Percentiles rank a stretch among this genome's conserved stretches.
phyloP scores from a whole-genome alignment of 2,113 vertebrate species.

The Lethenteron reissneri region DNA sequence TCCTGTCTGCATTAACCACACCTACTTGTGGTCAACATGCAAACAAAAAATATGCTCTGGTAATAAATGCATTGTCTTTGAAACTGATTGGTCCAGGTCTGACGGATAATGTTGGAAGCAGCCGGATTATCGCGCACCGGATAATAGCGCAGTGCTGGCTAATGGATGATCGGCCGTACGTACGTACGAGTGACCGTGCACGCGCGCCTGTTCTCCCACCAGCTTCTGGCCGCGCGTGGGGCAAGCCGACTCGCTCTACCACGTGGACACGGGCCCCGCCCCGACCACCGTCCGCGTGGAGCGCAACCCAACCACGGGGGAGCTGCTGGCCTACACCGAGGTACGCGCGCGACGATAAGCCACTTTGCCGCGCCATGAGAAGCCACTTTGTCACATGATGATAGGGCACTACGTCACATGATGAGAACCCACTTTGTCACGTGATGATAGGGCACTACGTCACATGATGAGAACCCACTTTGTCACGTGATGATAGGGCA shows the following conservation, averaged over 20 bases:
- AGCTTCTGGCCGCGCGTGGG: slow-evolving; percentile 37
- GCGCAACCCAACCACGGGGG: slow-evolving; percentile 56
- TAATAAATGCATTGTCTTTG: no score
- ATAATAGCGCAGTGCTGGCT: neutral
- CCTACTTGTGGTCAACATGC: no score
- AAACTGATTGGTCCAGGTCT: no score
- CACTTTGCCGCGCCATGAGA: neutral
- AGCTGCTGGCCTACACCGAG: slow-evolving; percentile 55
- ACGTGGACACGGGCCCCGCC: slow-evolving; percentile 25
- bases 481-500: neutral
- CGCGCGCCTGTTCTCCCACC: slow-evolving; percentile 5
- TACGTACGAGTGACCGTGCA: neutral
- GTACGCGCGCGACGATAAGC: slow-evolving; percentile 19
- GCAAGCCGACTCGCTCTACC: slow-evolving; percentile 32
- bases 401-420: neutral
- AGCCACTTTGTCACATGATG: neutral
- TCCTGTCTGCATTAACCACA: no score
- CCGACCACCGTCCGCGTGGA: slow-evolving; percentile 48
- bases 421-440: neutral
- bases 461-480: neutral
- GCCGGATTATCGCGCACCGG: neutral
- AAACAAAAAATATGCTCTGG: no score
- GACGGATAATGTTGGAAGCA: no score
- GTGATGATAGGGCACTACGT: neutral
- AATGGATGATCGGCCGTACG: neutral